Conservation (phyloP, 2,113 vertebrate species). For the Sebastes schlegelii region DNA sequence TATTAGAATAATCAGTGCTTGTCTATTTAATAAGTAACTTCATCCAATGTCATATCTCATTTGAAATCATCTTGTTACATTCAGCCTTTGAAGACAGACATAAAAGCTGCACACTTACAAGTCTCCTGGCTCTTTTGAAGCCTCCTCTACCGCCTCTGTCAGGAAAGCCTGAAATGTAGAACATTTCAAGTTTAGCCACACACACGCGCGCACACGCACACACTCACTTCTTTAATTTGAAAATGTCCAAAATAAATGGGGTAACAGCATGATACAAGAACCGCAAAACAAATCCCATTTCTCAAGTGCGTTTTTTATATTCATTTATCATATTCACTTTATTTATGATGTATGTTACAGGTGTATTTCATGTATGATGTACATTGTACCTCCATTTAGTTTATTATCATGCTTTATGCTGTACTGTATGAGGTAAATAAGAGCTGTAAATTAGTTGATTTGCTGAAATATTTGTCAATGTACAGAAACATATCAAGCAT, state of each 20-base stretch:
- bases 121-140: conserved; percentile 63
- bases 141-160: conserved; percentile 52
- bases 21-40: too few relatives aligned
- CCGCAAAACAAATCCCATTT: background rate
- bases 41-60: background rate
- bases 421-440: background rate
- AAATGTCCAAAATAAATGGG: background rate
- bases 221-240: background rate
- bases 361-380: background rate
- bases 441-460: background rate
- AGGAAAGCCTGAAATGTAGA: conserved; percentile 57
- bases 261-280: background rate
- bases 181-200: background rate
- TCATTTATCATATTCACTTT: background rate
- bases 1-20: too few relatives aligned
- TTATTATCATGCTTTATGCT: background rate
- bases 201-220: background rate
- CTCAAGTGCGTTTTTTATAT: background rate
- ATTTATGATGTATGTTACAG: too few relatives aligned
- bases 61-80: background rate
- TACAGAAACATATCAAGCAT: background rate
- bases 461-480: background rate
- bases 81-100: background rate
- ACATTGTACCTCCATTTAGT: background rate
- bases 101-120: conserved; percentile 48